Percentiles rank a stretch among this genome's conserved stretches.
Evolutionary conservation across 2,888 invertebrate species (phyloP).

Genomic region (Acanthosepion pharaonis): DNA sequence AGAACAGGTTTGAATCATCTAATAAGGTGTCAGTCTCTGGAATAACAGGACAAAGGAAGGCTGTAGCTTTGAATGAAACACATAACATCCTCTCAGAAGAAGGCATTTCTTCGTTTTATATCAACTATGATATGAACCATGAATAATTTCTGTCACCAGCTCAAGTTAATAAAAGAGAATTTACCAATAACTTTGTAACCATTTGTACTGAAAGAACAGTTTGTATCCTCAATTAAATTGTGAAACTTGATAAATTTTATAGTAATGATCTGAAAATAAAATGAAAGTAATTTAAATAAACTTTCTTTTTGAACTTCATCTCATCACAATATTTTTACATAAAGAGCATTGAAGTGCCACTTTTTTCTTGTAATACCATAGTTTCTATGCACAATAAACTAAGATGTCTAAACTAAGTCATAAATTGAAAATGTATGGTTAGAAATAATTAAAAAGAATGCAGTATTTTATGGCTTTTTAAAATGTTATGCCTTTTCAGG

Average conservation of each 20-base stretch:
- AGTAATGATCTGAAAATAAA: background rate
- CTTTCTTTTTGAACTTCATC: background rate
- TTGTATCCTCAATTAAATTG: background rate
- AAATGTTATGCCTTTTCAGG: too few relatives aligned
- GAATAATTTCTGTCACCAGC: background rate
- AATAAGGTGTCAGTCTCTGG: background rate
- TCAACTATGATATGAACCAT: background rate
- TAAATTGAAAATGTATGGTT: too few relatives aligned
- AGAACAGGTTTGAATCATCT: background rate
- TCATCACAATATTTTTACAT: too few relatives aligned
- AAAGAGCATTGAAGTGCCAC: too few relatives aligned
- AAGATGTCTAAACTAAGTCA: too few relatives aligned
- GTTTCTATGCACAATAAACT: too few relatives aligned
- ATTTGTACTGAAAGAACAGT: background rate
- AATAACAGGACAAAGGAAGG: background rate
- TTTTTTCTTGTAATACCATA: too few relatives aligned
- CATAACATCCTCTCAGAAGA: background rate
- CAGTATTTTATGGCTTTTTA: too few relatives aligned
- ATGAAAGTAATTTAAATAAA: background rate
- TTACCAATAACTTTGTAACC: background rate
- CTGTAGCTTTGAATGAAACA: background rate
- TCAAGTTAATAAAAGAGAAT: background rate
- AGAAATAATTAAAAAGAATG: too few relatives aligned
- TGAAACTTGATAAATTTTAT: background rate
- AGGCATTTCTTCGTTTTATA: background rate